Base-by-base conservation (phyloP, 2,888 invertebrate genomes). In the Patella depressa region DNA sequence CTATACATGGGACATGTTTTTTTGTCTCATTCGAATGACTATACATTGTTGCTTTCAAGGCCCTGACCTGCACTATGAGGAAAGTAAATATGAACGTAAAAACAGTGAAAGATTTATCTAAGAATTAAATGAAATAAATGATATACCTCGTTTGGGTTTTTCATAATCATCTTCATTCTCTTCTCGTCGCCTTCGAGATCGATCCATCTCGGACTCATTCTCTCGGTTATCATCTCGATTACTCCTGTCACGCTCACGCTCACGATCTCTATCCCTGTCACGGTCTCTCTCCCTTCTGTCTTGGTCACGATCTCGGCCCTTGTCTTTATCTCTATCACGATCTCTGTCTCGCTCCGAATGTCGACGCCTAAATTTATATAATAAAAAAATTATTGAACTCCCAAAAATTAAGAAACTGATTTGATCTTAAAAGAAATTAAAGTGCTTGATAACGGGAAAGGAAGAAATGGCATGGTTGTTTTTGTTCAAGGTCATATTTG, bases 151-250 rank as follows among this genome's bases (percentile, higher is more conserved):
- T 74, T 79, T 80, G 53, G 85, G 84, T 75, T 86, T 82, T 75
- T 87, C 87, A 80, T 85, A 84, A 53, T 89, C 88, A 72, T 87
- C 90, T 79, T 92, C 91, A 71, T 89, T 91, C 78, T 92, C 92
- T 78, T 85, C 80, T 89, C 91, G 78, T 92, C 92, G 76, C 89
- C 92, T 59, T 89, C 91, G 79, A 93, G 84, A 85, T 82, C 84
- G 79, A 19, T 88, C 88, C 83, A 85, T 80, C 76, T 87, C 86
- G 53, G 83, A 85, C 2, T 85, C 84, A 53, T 82, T 78, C 53
- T 81, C 80, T 69, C 80, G 75, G 19, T 94, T 87, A 94, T 94
- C 72, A 94, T 93, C 85, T 77, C 79, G 69, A 79, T 75, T 71
- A 74, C 79, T 72, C 77, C 72, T 78, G 74, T 81, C 78, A 71